Conservation (phyloP, 2,888 invertebrate species). For the Melinaea menophilus region DNA sequence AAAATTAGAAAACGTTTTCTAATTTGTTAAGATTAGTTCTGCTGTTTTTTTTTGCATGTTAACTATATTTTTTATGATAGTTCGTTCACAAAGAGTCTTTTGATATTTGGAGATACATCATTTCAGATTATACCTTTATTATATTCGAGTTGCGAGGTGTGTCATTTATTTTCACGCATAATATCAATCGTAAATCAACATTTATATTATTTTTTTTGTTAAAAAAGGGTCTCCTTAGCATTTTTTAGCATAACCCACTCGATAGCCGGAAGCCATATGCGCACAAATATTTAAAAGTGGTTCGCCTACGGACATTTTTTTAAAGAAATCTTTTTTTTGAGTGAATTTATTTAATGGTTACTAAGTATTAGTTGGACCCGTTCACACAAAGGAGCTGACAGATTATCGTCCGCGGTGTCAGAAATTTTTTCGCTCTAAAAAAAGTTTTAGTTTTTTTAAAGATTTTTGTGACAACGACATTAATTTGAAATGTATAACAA, state of each 20-base stretch:
- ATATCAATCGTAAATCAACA: slow-evolving; percentile 50
- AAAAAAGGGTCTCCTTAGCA: slow-evolving; percentile 49
- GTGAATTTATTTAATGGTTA: slow-evolving; percentile 75
- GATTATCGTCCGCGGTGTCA: slow-evolving; percentile 70
- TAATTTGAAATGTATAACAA: slow-evolving; percentile 71
- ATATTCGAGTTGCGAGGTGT: slow-evolving; percentile 37
- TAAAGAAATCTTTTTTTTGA: slow-evolving; percentile 44
- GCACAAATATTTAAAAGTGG: slow-evolving; percentile 75
- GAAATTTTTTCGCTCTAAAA: slow-evolving; percentile 56
- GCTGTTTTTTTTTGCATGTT: background rate
- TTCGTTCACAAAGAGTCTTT: background rate
- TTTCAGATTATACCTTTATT: slow-evolving; percentile 37
- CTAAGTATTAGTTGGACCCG: slow-evolving; percentile 68
- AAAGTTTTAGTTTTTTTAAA: slow-evolving; percentile 47
- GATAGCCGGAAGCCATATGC: slow-evolving; percentile 75
- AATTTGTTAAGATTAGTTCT: background rate
- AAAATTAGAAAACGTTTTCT: background rate
- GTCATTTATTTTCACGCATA: slow-evolving; percentile 21
- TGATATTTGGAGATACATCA: slow-evolving; percentile 9
- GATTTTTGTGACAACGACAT: slow-evolving; percentile 58
- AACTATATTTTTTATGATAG: background rate
- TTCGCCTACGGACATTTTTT: slow-evolving; percentile 64
- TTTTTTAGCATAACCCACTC: slow-evolving; percentile 76
- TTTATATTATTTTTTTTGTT: slow-evolving; percentile 31
- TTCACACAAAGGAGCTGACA: slow-evolving; percentile 65